Evolutionary conservation across 2,797 vertebrate genomes (phyloP).

Genomic region (Aeoliscus strigatus): DNA sequence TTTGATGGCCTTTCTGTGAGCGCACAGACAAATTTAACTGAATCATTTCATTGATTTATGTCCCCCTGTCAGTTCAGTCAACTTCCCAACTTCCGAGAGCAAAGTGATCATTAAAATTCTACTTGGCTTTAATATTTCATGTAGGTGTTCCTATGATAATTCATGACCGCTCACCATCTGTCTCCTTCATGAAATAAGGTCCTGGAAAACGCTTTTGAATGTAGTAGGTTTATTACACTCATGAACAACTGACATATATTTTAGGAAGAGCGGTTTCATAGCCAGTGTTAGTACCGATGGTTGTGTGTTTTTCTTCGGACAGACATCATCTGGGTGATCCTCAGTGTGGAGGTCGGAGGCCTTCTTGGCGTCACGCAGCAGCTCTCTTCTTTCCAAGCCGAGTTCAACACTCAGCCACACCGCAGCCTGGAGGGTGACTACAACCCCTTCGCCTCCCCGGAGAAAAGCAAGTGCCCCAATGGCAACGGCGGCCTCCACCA

Average conservation of each 20-base stretch:
- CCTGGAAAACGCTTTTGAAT: too few species aligned
- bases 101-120: slow-evolving; percentile 14
- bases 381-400: slow-evolving; percentile 96
- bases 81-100: too few species aligned
- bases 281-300: background rate
- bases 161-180: background rate
- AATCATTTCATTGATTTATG: slow-evolving; percentile 19
- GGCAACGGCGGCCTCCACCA: slow-evolving; percentile 79
- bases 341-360: slow-evolving; percentile 96
- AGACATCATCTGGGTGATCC: slow-evolving; percentile 99
- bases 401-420: slow-evolving; percentile 98
- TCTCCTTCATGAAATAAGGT: too few species aligned
- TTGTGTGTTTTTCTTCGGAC: slow-evolving; percentile 7
- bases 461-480: slow-evolving; percentile 95
- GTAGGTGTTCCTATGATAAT: background rate
- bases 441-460: slow-evolving; percentile 98
- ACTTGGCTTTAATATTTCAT: slow-evolving; percentile 26
- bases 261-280: background rate
- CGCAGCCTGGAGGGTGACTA: slow-evolving; percentile 95
- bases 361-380: slow-evolving; percentile 98
- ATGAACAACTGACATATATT: too few species aligned
- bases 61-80: background rate
- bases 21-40: slow-evolving; percentile 10
- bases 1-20: background rate
- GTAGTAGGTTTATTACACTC: too few species aligned